Evolutionary conservation across 2,797 vertebrate genomes (phyloP).

Genomic region (Spinibarbus caldwelli): DNA sequence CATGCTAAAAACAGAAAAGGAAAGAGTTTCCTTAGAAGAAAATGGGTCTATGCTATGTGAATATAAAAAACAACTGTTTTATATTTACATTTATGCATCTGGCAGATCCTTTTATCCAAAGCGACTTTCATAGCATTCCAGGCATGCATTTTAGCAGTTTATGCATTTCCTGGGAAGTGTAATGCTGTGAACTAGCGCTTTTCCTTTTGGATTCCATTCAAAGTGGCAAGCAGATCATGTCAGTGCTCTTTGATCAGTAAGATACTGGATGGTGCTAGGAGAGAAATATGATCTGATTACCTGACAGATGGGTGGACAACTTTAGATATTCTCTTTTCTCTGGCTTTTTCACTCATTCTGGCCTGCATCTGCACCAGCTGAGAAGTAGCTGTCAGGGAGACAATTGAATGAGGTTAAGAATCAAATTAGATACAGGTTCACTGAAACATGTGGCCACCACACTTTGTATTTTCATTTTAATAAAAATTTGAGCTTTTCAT

Average conservation of each 20-base stretch:
- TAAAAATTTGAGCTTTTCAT: neutral
- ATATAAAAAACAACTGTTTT: neutral
- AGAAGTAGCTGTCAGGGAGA: slow-evolving; percentile 73
- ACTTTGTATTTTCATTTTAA: neutral
- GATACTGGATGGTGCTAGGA: slow-evolving; percentile 21
- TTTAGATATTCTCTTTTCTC: slow-evolving; percentile 86
- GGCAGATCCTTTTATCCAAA: neutral
- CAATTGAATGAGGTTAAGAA: neutral
- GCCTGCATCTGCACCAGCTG: slow-evolving; percentile 88
- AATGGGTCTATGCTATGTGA: neutral
- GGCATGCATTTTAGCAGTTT: neutral
- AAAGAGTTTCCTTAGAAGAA: neutral
- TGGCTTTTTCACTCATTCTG: slow-evolving; percentile 85
- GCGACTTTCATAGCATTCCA: neutral
- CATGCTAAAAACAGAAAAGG: too few species aligned
- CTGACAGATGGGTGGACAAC: slow-evolving; percentile 79
- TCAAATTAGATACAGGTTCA: neutral
- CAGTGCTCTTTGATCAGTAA: slow-evolving; percentile 36
- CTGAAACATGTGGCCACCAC: neutral
- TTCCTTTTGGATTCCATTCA: neutral
- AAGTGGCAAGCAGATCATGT: slow-evolving; percentile 27
- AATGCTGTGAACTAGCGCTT: neutral
- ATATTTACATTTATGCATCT: slow-evolving; percentile 7
- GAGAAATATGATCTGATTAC: slow-evolving; percentile 67
- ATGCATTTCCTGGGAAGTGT: neutral